These are phyloP conservation scores for Drepana arcuata DNA, from an alignment of 1,140 invertebrate species.

Conservation along the genomic window DNA sequence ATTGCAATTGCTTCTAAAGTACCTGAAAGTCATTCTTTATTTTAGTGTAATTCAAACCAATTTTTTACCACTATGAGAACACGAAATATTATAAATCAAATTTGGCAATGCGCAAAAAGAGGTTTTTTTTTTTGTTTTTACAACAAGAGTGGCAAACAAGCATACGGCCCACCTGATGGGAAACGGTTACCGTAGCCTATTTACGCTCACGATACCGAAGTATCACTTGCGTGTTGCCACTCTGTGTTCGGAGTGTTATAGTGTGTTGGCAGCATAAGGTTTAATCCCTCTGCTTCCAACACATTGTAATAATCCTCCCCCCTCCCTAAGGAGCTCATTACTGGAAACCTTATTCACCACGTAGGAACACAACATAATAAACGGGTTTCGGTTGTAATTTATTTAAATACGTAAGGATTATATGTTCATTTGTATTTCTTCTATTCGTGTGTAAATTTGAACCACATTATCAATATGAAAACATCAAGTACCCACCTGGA, in stretches of 20 bases:
- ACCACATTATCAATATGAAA: not conserved
- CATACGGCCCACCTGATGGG: too few relatives aligned
- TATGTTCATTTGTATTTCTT: not conserved
- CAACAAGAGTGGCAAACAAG: too few relatives aligned
- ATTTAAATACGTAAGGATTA: not conserved
- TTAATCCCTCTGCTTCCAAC: too few relatives aligned
- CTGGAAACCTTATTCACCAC: too few relatives aligned
- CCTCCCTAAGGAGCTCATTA: not conserved
- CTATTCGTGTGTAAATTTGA: not conserved
- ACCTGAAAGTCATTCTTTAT: conserved; percentile 54
- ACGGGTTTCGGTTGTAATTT: not conserved
- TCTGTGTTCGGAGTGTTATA: too few relatives aligned
- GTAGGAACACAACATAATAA: too few relatives aligned
- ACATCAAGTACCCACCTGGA: conserved; percentile 23
- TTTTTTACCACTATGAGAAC: not conserved
- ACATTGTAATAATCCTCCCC: not conserved
- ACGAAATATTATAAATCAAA: not conserved
- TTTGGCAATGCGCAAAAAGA: not conserved
- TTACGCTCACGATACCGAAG: too few relatives aligned
- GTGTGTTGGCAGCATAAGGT: too few relatives aligned
- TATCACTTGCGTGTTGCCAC: too few relatives aligned
- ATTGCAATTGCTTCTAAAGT: conserved; percentile 77
- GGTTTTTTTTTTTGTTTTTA: too few relatives aligned
- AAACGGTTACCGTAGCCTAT: too few relatives aligned
- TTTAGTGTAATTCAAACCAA: not conserved